These are phyloP conservation scores for Tichodroma muraria DNA, from an alignment of 2,113 vertebrate genomes.

Conservation along the genomic window DNA sequence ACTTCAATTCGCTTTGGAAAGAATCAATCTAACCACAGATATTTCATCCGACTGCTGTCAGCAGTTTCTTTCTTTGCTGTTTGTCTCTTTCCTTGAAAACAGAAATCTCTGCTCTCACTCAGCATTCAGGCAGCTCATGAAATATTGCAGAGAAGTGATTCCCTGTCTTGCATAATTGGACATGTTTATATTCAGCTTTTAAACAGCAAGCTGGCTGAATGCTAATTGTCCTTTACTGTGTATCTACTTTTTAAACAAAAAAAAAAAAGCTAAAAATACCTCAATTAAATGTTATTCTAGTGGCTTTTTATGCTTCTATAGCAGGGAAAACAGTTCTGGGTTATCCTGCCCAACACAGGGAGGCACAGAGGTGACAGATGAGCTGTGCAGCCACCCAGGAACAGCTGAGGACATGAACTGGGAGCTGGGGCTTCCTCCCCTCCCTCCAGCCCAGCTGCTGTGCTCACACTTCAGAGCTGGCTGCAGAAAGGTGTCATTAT, in stretches of 20 bases:
- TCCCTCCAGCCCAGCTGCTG: neutral
- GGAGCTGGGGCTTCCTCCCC: neutral
- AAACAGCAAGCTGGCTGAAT: neutral
- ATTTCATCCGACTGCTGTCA: neutral
- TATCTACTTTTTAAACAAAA: neutral
- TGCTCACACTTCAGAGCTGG: neutral
- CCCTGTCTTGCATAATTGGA: neutral
- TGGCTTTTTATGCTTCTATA: neutral
- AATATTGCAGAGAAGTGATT: neutral
- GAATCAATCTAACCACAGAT: neutral
- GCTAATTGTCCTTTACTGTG: neutral
- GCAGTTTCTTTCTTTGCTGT: neutral
- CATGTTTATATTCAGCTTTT: neutral
- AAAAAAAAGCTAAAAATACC: neutral
- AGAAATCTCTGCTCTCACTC: neutral
- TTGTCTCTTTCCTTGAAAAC: neutral
- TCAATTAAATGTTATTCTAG: neutral
- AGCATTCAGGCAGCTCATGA: neutral
- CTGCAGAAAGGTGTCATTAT: too few relatives aligned
- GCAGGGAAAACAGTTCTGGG: neutral
- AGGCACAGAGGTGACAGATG: neutral
- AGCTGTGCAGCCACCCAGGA: neutral
- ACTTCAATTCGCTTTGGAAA: neutral
- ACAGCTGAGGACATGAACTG: neutral
- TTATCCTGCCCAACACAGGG: neutral